Evolutionary conservation across 2,113 vertebrate species (phyloP), one percentile per base, ranked within the genome.

Genomic region (Xenopus laevis): DNA sequence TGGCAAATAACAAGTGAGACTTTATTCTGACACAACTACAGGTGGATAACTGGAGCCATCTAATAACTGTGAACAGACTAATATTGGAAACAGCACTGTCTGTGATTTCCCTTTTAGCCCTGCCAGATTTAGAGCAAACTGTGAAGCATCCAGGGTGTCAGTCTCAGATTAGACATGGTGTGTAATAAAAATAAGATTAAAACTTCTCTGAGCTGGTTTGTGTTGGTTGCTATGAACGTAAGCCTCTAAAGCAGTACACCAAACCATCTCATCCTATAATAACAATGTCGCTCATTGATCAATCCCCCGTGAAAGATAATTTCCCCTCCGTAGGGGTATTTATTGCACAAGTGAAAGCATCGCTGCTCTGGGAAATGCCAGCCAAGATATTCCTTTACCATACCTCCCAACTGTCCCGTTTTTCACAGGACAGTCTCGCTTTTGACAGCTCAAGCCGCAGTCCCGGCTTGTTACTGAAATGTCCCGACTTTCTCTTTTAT

Each of bases 371-470:
- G 75, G 78, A 71, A 87, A 80, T 58, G 55, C 66, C 79, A 82
- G 66, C 69, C 44, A 44, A 83, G 59, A 72, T 74, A 80, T 80
- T 73, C 64, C 50, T 67, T 78, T 79, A 81, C 79, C 74, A 71
- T 60, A 68, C n/a, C n/a, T n/a, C n/a, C n/a, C n/a, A n/a, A n/a
- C n/a, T n/a, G n/a, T n/a, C n/a, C n/a, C n/a, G n/a, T n/a, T n/a
- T n/a, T n/a, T n/a, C n/a, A n/a, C n/a, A n/a, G n/a, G n/a, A n/a
- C n/a, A n/a, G n/a, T n/a, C n/a, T n/a, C n/a, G n/a, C n/a, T n/a
- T n/a, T n/a, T n/a, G n/a, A n/a, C n/a, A n/a, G n/a, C n/a, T n/a
- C n/a, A n/a, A n/a, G n/a, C n/a, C n/a, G n/a, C n/a, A n/a, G n/a
- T n/a, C n/a, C n/a, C n/a, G n/a, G n/a, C n/a, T n/a, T n/a, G n/a